phyloP scores from a whole-genome alignment of 2,888 invertebrate genomes.

The Choreutis nemorana region DNA sequence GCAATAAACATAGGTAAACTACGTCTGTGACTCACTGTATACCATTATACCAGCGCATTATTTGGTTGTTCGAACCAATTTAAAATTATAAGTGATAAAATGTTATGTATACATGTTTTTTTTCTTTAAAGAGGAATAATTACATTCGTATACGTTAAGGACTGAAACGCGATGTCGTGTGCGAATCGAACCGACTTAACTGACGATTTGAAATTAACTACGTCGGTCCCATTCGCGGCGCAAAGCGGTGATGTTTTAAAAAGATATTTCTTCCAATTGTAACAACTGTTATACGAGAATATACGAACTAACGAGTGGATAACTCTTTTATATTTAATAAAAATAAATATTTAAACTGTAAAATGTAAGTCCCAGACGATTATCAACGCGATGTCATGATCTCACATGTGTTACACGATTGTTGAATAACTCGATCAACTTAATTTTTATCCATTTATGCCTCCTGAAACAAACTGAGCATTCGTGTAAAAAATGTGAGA shows the following conservation, averaged over 20 bases:
- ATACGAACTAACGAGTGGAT: conserved; percentile 55
- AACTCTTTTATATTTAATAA: conserved; percentile 62
- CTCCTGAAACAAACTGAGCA: too few relatives aligned
- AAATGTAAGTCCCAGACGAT: conserved; percentile 50
- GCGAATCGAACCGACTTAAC: too few relatives aligned
- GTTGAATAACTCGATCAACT: too few relatives aligned
- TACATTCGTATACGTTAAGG: conserved; percentile 80
- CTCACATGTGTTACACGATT: too few relatives aligned
- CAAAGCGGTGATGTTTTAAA: too few relatives aligned
- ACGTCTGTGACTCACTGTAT: conserved; percentile 61
- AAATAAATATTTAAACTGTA: conserved; percentile 56
- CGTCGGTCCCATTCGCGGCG: too few relatives aligned
- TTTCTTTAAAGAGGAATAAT: conserved; percentile 56
- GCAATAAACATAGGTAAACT: conserved; percentile 49
- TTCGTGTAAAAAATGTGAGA: conserved; percentile 10
- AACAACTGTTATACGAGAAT: conserved; percentile 63
- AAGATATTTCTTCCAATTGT: conserved; percentile 54
- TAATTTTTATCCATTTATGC: too few relatives aligned
- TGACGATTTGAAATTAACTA: too few relatives aligned
- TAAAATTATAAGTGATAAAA: conserved; percentile 42
- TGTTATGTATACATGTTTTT: conserved; percentile 53
- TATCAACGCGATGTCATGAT: too few relatives aligned
- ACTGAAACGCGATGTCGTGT: conserved; percentile 23
- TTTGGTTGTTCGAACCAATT: conserved; percentile 42
- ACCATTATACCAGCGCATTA: conserved; percentile 55